Base-by-base conservation (phyloP, 1,140 invertebrate species). In the Drosophila pachea region DNA sequence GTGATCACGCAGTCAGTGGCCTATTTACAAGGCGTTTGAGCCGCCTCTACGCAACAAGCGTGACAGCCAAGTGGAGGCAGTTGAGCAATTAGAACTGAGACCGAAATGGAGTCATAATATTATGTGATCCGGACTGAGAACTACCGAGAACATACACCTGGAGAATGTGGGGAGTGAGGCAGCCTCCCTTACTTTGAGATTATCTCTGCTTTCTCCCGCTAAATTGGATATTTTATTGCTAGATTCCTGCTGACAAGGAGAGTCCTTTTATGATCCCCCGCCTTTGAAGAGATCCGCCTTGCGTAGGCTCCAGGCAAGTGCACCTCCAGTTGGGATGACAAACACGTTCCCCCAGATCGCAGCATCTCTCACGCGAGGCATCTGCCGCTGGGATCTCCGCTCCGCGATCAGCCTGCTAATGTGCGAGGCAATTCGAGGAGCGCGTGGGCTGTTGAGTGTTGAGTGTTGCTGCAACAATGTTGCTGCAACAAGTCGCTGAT, bases 1-100 rank as follows among this genome's bases (percentile, higher is more conserved):
- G 74, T 78, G 83, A 83, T 78, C 79, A 76, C 75, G 75, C 72
- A 63, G 75, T 58, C 72, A 60, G 48, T 69, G 73, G 67, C 74
- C 74, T 74, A 78, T 65, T 83, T 83, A 56, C 38, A 40, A 64
- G 68, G 50, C 66, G 68, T 75, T 58, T 52, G 32, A 62, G 58
- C 49, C 35, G 40, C 45, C 33, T 32, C 40, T 48, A 43, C 55
- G 16, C 12, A 49, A 43, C 14, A 60, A 60, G 56, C 68, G 68
- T 70, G 68, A 66, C 68, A 69, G 11, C 33, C 53, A 65, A 70
- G 31, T 12, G 31, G n/a, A 16, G 16, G 47, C 42, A 22, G 32
- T 64, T 55, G 0, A 42, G 56, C 65, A 59, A 43, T 49, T 53
- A 38, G 40, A 68, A 66, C 33, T 49, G 45, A 55, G 22, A 3